phyloP scores from a whole-genome alignment of 2,797 vertebrate species.

The Siniperca undulata region DNA sequence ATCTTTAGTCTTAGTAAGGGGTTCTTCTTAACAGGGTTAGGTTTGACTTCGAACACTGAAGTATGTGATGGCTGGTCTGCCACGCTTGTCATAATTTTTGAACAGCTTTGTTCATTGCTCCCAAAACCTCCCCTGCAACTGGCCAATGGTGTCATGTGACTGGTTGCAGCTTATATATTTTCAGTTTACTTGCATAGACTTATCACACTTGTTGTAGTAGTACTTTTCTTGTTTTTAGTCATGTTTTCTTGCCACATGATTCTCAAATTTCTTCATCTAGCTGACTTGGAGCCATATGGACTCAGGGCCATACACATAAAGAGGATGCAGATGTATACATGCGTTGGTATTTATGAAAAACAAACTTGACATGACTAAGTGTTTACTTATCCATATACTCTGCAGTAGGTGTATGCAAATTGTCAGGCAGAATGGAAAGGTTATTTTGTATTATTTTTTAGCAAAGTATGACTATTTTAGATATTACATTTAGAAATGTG shows the following conservation, averaged over 20 bases:
- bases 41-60: conserved; percentile 5
- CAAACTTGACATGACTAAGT: background rate
- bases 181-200: background rate
- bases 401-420: background rate
- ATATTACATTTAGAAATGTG: background rate
- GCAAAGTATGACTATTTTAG: background rate
- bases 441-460: background rate
- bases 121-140: background rate
- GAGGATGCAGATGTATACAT: background rate
- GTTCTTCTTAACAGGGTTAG: background rate
- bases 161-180: background rate
- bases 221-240: background rate
- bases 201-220: background rate
- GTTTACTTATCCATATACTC: background rate
- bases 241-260: background rate
- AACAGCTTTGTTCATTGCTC: background rate
- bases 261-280: background rate
- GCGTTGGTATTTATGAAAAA: background rate
- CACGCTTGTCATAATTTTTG: background rate
- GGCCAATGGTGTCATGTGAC: background rate
- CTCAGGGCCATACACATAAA: background rate
- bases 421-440: no score
- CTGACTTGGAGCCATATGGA: background rate
- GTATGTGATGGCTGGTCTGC: background rate
- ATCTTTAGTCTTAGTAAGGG: background rate